Conservation (phyloP, 2,797 vertebrate genomes). For the Tragopan temminckii region DNA sequence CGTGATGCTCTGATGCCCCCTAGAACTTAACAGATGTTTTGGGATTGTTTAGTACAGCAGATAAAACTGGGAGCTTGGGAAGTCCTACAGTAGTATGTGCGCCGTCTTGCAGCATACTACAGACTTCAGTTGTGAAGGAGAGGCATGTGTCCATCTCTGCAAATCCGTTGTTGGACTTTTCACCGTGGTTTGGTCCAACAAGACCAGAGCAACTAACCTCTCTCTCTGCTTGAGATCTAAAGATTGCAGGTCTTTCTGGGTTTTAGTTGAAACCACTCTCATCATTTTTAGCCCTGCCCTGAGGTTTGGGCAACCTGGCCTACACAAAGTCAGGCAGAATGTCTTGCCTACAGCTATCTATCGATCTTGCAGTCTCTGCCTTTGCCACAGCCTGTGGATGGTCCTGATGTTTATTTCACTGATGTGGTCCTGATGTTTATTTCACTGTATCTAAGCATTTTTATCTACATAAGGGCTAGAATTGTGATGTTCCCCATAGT, state of each 20-base stretch:
- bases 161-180: background rate
- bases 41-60: background rate
- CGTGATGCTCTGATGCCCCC: background rate
- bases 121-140: rapidly evolving
- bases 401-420: background rate
- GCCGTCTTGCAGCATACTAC: background rate
- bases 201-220: background rate
- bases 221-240: background rate
- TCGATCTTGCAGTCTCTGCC: background rate
- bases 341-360: background rate
- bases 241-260: background rate
- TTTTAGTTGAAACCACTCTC: background rate
- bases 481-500: background rate
- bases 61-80: background rate
- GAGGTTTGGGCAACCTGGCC: background rate
- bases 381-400: background rate
- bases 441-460: background rate
- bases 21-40: background rate
- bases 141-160: rapidly evolving
- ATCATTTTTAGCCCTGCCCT: background rate
- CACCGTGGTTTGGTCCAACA: background rate
- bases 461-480: slow-evolving; percentile 3
- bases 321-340: background rate
- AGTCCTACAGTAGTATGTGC: background rate
- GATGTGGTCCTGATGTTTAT: background rate